Evolutionary conservation across 2,113 vertebrate genomes (phyloP), one percentile per base, ranked within the genome.

Genomic region (Columbina picui): DNA sequence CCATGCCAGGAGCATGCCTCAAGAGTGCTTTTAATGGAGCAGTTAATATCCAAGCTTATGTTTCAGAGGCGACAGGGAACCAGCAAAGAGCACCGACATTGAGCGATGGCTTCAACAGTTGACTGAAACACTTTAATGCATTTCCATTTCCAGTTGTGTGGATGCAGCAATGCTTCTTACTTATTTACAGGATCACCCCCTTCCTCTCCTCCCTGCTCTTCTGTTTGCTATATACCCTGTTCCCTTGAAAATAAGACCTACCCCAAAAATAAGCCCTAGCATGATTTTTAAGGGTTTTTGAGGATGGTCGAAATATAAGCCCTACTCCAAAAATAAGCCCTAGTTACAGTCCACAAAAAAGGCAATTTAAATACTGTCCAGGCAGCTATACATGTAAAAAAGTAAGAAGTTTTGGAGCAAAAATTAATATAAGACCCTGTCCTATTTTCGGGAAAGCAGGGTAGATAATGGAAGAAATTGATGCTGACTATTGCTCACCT

Each of bases 91-190:
- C 59, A 50, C 32, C 57, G 82, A 83, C 78, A 73, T 20, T 95
- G 95, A 95, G 67, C 34, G 17, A 96, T 85, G 71, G 77, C 70
- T 97, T 92, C 85, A 94, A 59, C 49, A 83, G 92, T 68, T 84
- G 91, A 89, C 71, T 25, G 67, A 96, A 96, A 63, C 90, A 93
- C 81, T 93, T 96, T 96, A 95, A 93, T 71, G 68, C 90, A 91
- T 94, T 97, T 97, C 93, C 86, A 86, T 92, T 97, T 97, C 59
- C 88, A 96, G 84, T 68, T 87, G 91, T 17, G 27, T 84, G 88
- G 71, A 90, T 92, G 71, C 84, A 92, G 75, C 56, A 45, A 93
- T 96, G 79, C 57, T 83, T 95, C 92, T 93, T 88, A 84, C 78
- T 95, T 95, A 96, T 95, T 95, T 95, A 97, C 95, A 91, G 84